A percentile compares a stretch with the other conserved stretches of the same genome.
phyloP scores from a whole-genome alignment of 1,140 invertebrate species.

The Bombus pyrosoma region DNA sequence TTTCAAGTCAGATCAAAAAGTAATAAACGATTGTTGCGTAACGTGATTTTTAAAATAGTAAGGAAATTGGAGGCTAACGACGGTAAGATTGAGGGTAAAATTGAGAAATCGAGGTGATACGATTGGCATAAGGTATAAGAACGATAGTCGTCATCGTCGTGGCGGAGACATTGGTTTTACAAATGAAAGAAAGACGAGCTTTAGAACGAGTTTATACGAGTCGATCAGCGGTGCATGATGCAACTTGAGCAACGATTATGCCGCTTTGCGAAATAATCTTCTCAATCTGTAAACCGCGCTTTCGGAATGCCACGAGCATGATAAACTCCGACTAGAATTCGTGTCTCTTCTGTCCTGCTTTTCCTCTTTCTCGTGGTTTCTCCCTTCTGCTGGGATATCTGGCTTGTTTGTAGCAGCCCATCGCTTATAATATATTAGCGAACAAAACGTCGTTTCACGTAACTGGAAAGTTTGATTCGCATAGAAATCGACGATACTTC shows the following conservation, averaged over 20 bases:
- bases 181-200: slow-evolving; percentile 9
- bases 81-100: neutral
- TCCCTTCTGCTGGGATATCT: neutral
- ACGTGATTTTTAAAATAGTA: neutral
- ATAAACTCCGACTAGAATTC: slow-evolving; percentile 34
- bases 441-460: neutral
- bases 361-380: slow-evolving; percentile 6
- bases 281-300: neutral
- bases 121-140: neutral
- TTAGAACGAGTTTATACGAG: slow-evolving; percentile 16
- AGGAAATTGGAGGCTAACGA: neutral
- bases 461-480: neutral
- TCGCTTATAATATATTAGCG: neutral
- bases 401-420: neutral
- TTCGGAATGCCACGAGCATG: neutral
- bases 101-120: neutral
- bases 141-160: slow-evolving; percentile 12
- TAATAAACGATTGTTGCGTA: neutral
- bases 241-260: slow-evolving; percentile 14
- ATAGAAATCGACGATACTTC: neutral
- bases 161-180: neutral
- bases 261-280: slow-evolving; percentile 31
- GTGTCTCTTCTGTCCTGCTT: slow-evolving; percentile 16
- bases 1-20: neutral
- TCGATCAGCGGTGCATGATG: slow-evolving; percentile 24